Evolutionary conservation across 2,888 invertebrate genomes (phyloP), one percentile per base, ranked within the genome.

Genomic region (Eulithis testata): DNA sequence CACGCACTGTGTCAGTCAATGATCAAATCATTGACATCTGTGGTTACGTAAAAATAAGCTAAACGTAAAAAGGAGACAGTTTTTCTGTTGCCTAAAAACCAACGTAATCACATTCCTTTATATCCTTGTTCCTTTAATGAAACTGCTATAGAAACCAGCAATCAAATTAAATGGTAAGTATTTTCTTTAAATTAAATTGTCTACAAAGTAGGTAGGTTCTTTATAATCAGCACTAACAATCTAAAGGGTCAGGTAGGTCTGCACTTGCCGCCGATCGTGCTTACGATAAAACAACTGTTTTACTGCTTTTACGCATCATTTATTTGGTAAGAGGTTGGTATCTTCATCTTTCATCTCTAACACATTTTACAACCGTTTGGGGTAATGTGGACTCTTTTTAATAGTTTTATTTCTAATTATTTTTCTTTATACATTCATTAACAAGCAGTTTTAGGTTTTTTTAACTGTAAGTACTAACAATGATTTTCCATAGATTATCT

Each of bases 231-330:
- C 57, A 31, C 21, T 36, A 31, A 51, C 44, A 50, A 66, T 62
- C 65, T 50, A 12, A 2, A 45, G 56, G 37, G 62, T 59, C 66
- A 66, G 66, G 58, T 43, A 60, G 59, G 62, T 66, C 36, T 59
- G 37, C 50, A 45, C 60, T 60, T 56, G 66, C 55, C 52, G 52
- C 60, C 36, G 66, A 66, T 63, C 63, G 66, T 66, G 66, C 21
- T 44, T 7, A 12, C 50, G 66, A 63, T 66, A 66, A 62, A 44
- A 47, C 31, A 7, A 27, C 51, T 11, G 31, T 51, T 51, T 52
- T 52, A 52, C 3, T 40, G 8, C 31, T 40, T 40, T 40, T 40
- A 40, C 40, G 21, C n/a, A 6, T 49, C 49, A 21, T 21, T 47
- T 47, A 47, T 47, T 49, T 49, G 21, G 49, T 21, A 47, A 47